Evolutionary conservation across 2,113 vertebrate genomes (phyloP), one percentile per base, ranked within the genome.

Genomic region (Pungitius pungitius): DNA sequence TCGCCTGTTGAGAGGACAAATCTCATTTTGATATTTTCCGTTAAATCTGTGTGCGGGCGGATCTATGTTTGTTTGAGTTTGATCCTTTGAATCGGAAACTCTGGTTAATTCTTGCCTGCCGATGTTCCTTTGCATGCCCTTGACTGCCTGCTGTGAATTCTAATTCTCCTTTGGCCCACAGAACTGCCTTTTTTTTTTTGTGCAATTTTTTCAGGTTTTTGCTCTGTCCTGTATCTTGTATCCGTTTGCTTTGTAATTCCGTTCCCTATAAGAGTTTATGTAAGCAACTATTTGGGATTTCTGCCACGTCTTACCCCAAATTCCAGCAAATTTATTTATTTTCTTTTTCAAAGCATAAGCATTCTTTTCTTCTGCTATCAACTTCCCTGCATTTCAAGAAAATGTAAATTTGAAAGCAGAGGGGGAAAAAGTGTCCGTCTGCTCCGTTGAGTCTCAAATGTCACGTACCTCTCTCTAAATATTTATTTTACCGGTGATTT

Each of bases 101-200:
- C 56, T 67, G 66, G 82, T 72, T 81, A 70, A 79, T 83, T 85
- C 78, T 72, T 78, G 55, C 70, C 45, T 37, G 51, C 37, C 1
- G 1, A 75, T 75, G 61, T 84, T 78, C 78, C 77, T 78, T 69
- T 75, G 60, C 39, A 6, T 80, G 86, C 81, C 88, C 90, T 92
- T 90, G 88, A 92, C 70, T 60, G 79, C 75, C 68, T 45, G 47
- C 75, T 77, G 72, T 87, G 89, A 88, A 91, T 90, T 77, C 73
- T 88, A 88, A 91, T 87, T 85, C 73, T 84, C 26, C 76, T 85
- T 58, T 81, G 77, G 78, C 63, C 33, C 39, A 66, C 59, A 69
- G 63, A 82, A 86, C 78, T 78, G 77, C 61, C 69, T 84, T 89
- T 88, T 87, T 76, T 69, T 84, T 89, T 88, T 87, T 76, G 82